These are phyloP conservation scores for Kryptolebias marmoratus DNA, from an alignment of 2,113 vertebrate genomes.

Conservation along the genomic window DNA sequence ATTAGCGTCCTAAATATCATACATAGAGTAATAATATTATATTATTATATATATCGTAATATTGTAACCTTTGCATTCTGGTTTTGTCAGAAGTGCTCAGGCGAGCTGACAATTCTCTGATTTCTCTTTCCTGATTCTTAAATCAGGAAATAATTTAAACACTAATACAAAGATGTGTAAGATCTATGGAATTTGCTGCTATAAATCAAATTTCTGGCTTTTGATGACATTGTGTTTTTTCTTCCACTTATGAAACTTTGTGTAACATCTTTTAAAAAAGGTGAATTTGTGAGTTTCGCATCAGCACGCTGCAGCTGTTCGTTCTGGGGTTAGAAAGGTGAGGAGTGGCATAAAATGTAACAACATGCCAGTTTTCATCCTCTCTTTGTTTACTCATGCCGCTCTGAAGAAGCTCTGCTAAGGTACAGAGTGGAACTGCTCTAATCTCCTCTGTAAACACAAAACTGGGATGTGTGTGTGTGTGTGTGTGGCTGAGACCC, in stretches of 20 bases:
- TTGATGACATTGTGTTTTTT: conserved; percentile 13
- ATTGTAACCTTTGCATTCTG: no score
- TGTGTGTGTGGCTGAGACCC: conserved; percentile 42
- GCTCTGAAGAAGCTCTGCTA: conserved; percentile 37
- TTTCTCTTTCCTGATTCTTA: neutral
- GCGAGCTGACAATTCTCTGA: no score
- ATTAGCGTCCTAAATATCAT: no score
- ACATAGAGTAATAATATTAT: no score
- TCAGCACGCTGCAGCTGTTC: conserved; percentile 32
- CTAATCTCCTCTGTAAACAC: conserved; percentile 71
- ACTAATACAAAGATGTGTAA: neutral
- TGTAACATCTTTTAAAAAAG: conserved; percentile 1
- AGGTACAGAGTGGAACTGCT: conserved; percentile 65
- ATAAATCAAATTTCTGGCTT: neutral
- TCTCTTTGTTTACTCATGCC: conserved; percentile 62
- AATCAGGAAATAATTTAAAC: conserved; percentile 14
- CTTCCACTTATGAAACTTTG: neutral
- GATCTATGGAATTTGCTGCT: neutral
- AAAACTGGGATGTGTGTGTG: conserved; percentile 22
- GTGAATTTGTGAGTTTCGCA: conserved; percentile 15
- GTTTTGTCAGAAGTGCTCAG: no score
- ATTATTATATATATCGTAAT: no score
- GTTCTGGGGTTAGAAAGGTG: conserved; percentile 30
- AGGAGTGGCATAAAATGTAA: conserved; percentile 44
- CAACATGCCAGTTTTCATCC: conserved; percentile 46